phyloP scores from a whole-genome alignment of 2,888 invertebrate species.

The Tetragonisca angustula region DNA sequence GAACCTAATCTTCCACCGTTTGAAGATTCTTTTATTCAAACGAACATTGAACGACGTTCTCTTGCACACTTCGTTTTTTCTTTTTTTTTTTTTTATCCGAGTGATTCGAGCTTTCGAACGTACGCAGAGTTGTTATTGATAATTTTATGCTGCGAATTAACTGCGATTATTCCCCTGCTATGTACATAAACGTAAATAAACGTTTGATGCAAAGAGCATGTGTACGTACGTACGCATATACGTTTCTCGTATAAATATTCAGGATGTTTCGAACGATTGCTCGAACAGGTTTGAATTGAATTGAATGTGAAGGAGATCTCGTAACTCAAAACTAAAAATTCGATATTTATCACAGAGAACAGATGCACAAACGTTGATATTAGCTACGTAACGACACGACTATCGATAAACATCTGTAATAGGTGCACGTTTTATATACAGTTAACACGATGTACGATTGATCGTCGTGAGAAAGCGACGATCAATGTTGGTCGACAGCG shows the following conservation, averaged over 20 bases:
- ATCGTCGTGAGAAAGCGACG: slow-evolving; percentile 53
- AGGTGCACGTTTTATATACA: slow-evolving; percentile 19
- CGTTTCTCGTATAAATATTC: not conserved
- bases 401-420: not conserved
- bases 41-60: not conserved
- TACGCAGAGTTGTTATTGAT: not conserved
- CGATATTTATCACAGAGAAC: not conserved
- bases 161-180: not conserved
- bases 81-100: slow-evolving; percentile 35
- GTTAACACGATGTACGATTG: slow-evolving; percentile 4
- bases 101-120: slow-evolving; percentile 34
- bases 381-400: not conserved
- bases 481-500: slow-evolving; percentile 59
- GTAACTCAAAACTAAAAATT: not conserved
- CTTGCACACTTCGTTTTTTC: not conserved
- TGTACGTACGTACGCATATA: too few species aligned
- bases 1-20: not conserved
- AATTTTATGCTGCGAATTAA: too few species aligned
- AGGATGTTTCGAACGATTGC: not conserved
- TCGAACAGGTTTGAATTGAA: not conserved
- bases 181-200: not conserved
- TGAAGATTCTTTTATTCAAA: not conserved
- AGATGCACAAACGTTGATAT: not conserved
- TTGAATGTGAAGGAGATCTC: not conserved
- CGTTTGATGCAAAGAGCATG: not conserved